Base-by-base conservation (phyloP, 2,888 invertebrate genomes). In the Strigamia transsilvanica region DNA sequence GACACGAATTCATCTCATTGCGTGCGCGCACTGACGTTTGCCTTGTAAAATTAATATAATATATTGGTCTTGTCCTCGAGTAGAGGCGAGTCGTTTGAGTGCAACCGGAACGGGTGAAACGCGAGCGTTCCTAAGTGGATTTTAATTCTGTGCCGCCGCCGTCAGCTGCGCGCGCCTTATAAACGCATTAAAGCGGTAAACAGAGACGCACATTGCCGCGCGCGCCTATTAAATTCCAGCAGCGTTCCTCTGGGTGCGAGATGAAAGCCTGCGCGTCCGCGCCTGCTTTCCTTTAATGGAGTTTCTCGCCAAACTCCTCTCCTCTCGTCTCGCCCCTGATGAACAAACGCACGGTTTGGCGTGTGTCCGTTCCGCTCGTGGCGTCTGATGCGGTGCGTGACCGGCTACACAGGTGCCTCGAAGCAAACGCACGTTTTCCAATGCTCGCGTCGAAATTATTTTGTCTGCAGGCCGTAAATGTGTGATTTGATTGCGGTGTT, bases 111-210 rank as follows among this genome's bases (percentile, higher is more conserved):
- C 73, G 32, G 56, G 73, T 73, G 73, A 73, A 73, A 73, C 73
- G 73, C 73, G 73, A 73, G 73, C 73, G 73, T 73, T 73, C 73
- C 73, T 73, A 73, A 73, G 73, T 73, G 73, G 73, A 73, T 73
- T 73, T 73, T 73, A 73, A 73, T 73, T 73, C 73, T 73, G 73
- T 73, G 73, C 73, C 32, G 73, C 73, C 73, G 73, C 73, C 73
- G 73, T 73, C 73, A 73, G 73, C 73, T 73, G 73, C 73, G 73
- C n/a, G 27, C 73, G 73, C 73, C 32, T 73, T 73, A 73, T 73
- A 73, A 73, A 73, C 73, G 73, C 73, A 73, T 73, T 73, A 73
- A 73, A 73, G 73, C 73, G 73, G 73, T 73, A 73, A 73, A 73
- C 73, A 73, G 73, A 73, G 73, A 73, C 27, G 73, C 73, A 73